A percentile compares a stretch with the other conserved stretches of the same genome.
phyloP scores from a whole-genome alignment of 30 jellyfish, hydroid and myxozoan species.

The Aurelia sp. region DNA sequence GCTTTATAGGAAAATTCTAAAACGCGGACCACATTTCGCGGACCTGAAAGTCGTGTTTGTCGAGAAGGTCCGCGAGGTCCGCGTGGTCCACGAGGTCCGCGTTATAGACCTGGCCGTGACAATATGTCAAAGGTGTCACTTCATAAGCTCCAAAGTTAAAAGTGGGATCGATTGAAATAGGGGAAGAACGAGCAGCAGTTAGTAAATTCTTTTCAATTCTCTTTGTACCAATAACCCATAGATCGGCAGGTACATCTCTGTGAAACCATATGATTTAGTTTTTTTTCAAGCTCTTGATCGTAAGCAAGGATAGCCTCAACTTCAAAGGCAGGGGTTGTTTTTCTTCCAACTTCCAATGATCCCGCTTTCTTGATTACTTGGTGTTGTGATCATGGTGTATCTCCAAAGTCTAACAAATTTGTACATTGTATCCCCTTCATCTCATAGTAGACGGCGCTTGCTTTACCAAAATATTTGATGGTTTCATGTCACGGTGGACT shows the following conservation, averaged over 20 bases:
- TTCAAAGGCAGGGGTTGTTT: constrained; percentile 1
- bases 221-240: constrained; percentile 20
- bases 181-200: background rate
- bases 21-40: too few relatives aligned
- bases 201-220: background rate
- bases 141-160: constrained; percentile 2
- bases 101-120: too few relatives aligned
- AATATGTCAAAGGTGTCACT: constrained; percentile 14
- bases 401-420: constrained; percentile 8
- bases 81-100: too few relatives aligned
- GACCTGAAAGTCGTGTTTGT: too few relatives aligned
- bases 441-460: background rate
- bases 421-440: background rate
- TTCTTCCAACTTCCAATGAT: background rate
- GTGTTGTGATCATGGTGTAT: background rate
- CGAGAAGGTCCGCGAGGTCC: too few relatives aligned
- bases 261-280: background rate
- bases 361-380: background rate
- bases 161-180: constrained; percentile 12
- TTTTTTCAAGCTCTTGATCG: background rate
- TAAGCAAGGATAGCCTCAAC: constrained; percentile 17
- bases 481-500: too few relatives aligned
- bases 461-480: too few relatives aligned
- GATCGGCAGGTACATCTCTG: constrained; percentile 14
- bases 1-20: too few relatives aligned